phyloP scores from a whole-genome alignment of 2,888 invertebrate species.

The Machimus rusticus region DNA sequence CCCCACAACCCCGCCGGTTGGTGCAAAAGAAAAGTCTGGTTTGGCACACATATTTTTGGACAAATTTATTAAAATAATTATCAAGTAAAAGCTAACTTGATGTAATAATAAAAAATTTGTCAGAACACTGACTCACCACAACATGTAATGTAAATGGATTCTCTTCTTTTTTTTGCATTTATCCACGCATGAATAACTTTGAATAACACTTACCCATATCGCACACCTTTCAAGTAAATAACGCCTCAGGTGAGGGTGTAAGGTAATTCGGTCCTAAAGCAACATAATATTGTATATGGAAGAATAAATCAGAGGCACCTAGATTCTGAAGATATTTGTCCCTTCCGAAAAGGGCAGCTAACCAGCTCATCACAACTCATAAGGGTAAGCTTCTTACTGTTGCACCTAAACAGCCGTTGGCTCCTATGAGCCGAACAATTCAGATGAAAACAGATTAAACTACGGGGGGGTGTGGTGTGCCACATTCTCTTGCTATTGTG shows the following conservation, averaged over 20 bases:
- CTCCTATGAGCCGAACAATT: neutral
- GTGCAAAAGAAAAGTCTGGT: too few relatives aligned
- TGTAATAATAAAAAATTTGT: too few relatives aligned
- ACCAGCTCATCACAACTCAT: neutral
- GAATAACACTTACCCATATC: neutral
- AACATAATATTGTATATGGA: neutral
- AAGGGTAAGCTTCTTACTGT: neutral
- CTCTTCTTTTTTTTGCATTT: neutral
- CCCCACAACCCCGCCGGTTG: too few relatives aligned
- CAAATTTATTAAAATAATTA: too few relatives aligned
- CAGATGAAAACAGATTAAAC: neutral
- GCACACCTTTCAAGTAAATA: neutral
- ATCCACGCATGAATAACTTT: neutral
- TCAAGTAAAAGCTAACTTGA: too few relatives aligned
- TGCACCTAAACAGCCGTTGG: neutral
- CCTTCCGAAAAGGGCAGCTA: neutral
- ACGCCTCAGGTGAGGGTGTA: neutral
- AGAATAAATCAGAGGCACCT: neutral
- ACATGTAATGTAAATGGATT: too few relatives aligned
- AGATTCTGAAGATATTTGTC: neutral
- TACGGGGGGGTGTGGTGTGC: neutral
- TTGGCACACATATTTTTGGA: too few relatives aligned
- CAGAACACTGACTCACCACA: too few relatives aligned
- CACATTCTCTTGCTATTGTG: neutral
- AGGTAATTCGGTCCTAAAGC: neutral